phyloP scores from a whole-genome alignment of 2,888 invertebrate genomes.

The Platerodrilus igneus region DNA sequence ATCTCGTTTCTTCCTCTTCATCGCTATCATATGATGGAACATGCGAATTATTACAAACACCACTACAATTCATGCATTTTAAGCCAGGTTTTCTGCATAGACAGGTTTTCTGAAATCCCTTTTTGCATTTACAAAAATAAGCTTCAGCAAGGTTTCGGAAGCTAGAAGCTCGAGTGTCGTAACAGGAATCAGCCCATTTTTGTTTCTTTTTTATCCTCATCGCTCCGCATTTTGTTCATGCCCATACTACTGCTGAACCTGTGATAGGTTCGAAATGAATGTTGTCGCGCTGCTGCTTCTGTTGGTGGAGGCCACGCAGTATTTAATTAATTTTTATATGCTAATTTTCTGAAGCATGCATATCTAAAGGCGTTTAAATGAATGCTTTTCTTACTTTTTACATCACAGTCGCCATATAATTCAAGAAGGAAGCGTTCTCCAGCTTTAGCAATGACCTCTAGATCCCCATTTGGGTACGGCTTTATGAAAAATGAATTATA shows the following conservation, averaged over 20 bases:
- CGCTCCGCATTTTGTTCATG: conserved; percentile 17
- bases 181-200: conserved; percentile 19
- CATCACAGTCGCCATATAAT: conserved; percentile 16
- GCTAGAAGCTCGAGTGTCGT: conserved; percentile 14
- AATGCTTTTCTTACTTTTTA: conserved; percentile 16
- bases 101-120: no score
- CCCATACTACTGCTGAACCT: conserved; percentile 24
- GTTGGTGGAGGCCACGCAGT: conserved; percentile 19
- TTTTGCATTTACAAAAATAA: no score
- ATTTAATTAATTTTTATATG: conserved; percentile 23
- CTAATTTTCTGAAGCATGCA: conserved; percentile 14
- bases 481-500: no score
- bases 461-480: conserved; percentile 27
- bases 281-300: conserved; percentile 26
- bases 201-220: conserved; percentile 24
- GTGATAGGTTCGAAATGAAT: conserved; percentile 28
- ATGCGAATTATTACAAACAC: conserved; percentile 26
- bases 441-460: conserved; percentile 27
- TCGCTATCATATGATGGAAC: conserved; percentile 27
- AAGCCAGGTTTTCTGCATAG: conserved; percentile 7
- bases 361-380: conserved; percentile 21
- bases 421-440: conserved; percentile 24
- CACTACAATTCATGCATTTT: conserved; percentile 20
- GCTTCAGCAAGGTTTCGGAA: no score
- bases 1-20: conserved; percentile 32